Conservation (phyloP, 2,888 invertebrate genomes). For the Torymus aiolomorphi region DNA sequence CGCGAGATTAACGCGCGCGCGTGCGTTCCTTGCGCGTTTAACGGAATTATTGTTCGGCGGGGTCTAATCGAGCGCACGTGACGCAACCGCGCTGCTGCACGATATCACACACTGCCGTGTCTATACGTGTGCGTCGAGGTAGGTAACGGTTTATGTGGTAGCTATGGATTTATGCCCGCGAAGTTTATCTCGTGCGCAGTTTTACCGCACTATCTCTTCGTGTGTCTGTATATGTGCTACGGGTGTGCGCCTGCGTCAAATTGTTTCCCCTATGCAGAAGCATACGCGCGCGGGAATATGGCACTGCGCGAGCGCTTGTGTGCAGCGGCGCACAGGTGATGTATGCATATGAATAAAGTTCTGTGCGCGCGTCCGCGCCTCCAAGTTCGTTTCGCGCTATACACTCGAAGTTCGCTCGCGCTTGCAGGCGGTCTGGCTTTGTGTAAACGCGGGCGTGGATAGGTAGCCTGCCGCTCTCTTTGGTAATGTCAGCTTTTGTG, state of each 20-base stretch:
- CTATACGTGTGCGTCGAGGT: background rate
- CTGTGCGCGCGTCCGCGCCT: too few species aligned
- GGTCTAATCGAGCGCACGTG: conserved; percentile 39
- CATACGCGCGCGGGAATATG: too few species aligned
- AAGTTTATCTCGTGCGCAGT: background rate
- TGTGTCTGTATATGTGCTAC: background rate
- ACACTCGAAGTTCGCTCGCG: conserved; percentile 13
- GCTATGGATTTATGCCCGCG: too few species aligned
- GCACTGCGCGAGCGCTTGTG: too few species aligned
- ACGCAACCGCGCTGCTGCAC: background rate
- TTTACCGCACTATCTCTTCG: background rate
- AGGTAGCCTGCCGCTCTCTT: background rate
- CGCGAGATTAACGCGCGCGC: conserved; percentile 32
- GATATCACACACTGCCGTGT: background rate
- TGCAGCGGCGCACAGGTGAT: background rate
- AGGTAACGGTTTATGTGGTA: too few species aligned
- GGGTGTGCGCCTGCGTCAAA: background rate
- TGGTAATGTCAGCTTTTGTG: background rate
- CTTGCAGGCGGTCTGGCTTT: too few species aligned
- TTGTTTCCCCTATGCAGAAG: too few species aligned
- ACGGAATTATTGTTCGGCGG: conserved; percentile 49
- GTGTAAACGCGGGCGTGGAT: too few species aligned
- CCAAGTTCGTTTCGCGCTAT: too few species aligned
- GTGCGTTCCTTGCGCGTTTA: conserved; percentile 39
- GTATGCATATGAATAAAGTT: conserved; percentile 39